Percentiles rank a stretch among this genome's conserved stretches.
Evolutionary conservation across 2,797 vertebrate genomes (phyloP).

Genomic region (Acropternis orthonyx): DNA sequence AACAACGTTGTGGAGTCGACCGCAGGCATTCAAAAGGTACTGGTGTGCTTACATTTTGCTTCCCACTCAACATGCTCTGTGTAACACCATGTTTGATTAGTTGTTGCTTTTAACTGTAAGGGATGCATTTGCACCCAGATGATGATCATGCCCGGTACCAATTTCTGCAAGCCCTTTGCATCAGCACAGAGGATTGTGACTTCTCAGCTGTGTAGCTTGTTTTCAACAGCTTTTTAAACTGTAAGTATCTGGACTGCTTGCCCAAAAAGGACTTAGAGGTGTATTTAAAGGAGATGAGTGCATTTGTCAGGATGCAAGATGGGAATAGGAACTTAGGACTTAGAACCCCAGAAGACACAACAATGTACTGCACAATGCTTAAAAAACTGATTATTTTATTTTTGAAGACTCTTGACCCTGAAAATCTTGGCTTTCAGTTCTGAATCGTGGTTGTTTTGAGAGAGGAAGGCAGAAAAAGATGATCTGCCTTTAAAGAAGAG

Average conservation of each 20-base stretch:
- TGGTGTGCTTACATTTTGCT: background rate
- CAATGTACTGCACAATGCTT: background rate
- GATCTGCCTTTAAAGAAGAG: background rate
- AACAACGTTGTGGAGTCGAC: slow-evolving; percentile 94
- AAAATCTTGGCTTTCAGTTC: background rate
- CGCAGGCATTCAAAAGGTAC: slow-evolving; percentile 95
- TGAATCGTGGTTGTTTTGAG: background rate
- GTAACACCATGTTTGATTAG: background rate
- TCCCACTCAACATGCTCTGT: background rate
- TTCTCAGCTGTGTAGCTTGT: background rate
- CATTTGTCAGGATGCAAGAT: background rate
- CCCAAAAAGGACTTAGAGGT: background rate
- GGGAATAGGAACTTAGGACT: background rate
- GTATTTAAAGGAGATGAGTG: background rate
- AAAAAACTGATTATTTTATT: background rate
- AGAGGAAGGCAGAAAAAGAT: background rate
- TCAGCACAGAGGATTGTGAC: background rate
- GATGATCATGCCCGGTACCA: background rate
- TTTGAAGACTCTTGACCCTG: background rate
- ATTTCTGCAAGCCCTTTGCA: background rate
- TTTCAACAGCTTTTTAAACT: background rate
- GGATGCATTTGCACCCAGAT: background rate
- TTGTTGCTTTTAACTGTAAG: background rate
- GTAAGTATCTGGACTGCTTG: background rate
- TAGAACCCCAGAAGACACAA: background rate